Conservation (phyloP, 1,140 invertebrate genomes). For the Hylaeus anthracinus region DNA sequence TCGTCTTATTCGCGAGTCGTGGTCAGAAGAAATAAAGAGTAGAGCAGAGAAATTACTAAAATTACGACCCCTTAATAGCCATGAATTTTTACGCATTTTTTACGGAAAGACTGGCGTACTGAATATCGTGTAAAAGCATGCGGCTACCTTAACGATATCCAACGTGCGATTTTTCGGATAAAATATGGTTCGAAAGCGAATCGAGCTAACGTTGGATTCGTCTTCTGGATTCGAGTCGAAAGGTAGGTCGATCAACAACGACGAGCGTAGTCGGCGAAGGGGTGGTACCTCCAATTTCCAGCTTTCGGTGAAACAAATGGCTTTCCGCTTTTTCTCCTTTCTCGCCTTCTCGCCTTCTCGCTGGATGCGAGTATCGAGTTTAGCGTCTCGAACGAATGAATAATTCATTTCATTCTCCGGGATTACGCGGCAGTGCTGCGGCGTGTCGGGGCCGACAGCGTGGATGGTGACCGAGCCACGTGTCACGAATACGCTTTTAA, state of each 20-base stretch:
- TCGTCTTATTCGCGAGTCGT: no score
- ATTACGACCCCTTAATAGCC: no score
- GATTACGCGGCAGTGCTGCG: conserved; percentile 52
- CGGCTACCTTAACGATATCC: no score
- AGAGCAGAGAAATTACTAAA: no score
- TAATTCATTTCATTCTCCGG: conserved; percentile 76
- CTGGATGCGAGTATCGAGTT: conserved; percentile 26
- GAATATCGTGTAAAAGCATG: no score
- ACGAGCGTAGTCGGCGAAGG: neutral
- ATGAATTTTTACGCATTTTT: no score
- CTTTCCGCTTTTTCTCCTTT: conserved; percentile 45
- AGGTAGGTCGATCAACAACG: neutral
- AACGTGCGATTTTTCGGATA: no score
- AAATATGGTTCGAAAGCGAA: no score
- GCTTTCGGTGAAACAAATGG: conserved; percentile 69
- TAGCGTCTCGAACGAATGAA: conserved; percentile 70
- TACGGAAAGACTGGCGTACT: no score
- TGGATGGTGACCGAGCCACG: conserved; percentile 3
- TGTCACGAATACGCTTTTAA: conserved; percentile 33
- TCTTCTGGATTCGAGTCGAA: neutral
- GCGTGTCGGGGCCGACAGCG: neutral
- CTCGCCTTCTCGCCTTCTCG: conserved; percentile 4
- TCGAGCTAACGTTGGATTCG: neutral
- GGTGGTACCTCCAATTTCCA: conserved; percentile 55
- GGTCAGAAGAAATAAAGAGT: no score